Evolutionary conservation across 30 jellyfish, hydroid and myxozoan species (phyloP), one percentile per base, ranked within the genome.

Genomic region (Haliclystus octoradiatus): DNA sequence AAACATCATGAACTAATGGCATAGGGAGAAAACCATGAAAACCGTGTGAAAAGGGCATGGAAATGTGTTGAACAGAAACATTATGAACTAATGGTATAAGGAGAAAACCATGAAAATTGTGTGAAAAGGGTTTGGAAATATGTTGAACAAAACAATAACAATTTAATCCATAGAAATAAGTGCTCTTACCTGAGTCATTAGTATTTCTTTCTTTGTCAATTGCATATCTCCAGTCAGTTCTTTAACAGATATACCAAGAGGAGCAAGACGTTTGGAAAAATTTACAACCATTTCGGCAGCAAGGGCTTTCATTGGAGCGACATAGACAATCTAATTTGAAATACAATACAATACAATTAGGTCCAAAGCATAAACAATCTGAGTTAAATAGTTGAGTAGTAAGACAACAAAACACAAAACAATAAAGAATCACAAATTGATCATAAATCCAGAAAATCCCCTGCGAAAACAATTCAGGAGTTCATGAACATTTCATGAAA

Each of bases 281-380:
- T 82, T 92, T 26, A 70, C 92, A 0, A 96, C 84, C 95, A 92
- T 92, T 50, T 92, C 99, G 32, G 96, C 94, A 28, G 99, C 99
- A 31, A 92, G 57, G 1, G 99, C 99, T 74, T 92, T 92, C 99
- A 92, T 92, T 74, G 99, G 99, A 0, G 99, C 99, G 28, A 92
- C 95, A 62, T 92, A 92, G 22, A 92, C 93, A 22, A 83, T 50
- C 96, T 84, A n/a, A n/a, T n/a, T n/a, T n/a, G n/a, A n/a, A n/a
- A n/a, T n/a, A n/a, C n/a, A n/a, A n/a, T n/a, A n/a, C n/a, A n/a
- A n/a, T n/a, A n/a, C n/a, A n/a, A n/a, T n/a, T n/a, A n/a, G n/a
- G n/a, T n/a, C n/a, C n/a, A n/a, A n/a, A n/a, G n/a, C n/a, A n/a
- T n/a, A n/a, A n/a, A n/a, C n/a, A n/a, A n/a, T n/a, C n/a, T n/a